Evolutionary conservation across 2,888 invertebrate species (phyloP), one percentile per base, ranked within the genome.

Genomic region (Athripsodes cinereus): DNA sequence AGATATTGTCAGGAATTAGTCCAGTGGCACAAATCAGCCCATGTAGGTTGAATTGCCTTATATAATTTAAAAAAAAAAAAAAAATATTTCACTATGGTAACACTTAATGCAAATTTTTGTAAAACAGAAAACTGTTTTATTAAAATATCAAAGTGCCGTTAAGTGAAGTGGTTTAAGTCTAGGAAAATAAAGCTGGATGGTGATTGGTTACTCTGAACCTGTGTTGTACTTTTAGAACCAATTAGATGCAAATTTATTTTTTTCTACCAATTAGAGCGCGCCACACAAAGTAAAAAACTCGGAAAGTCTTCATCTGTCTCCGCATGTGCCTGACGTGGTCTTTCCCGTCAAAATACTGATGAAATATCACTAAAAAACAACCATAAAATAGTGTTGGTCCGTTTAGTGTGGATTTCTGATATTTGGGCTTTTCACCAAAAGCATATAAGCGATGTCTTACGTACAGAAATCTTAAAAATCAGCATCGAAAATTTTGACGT

Each of bases 291-390:
- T 47, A 20, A 47, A 47, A 46, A 47, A 47, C 2, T 20, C 20
- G 19, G 47, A 47, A 20, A 20, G 8, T 52, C 53, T 57, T 56
- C 53, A 57, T 53, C 57, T 57, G 60, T 57, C 54, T 54, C 56
- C 58, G 64, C 67, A 66, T 66, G 66, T 66, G 66, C 64, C 64
- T 67, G 67, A 67, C 67, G 67, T 67, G 67, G 66, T 65, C 54
- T 58, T 52, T 35, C 21, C 22, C 52, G 46, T 31, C 31, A 44
- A 47, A 54, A 51, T 57, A 60, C 51, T 60, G 57, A 60, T 52
- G 60, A 60, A 60, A 60, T 60, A 53, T 46, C 19, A 50, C 19
- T 54, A 49, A 57, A 57, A 53, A 22, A 40, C 40, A 13, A n/a
- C 40, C n/a, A 13, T 5, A 3, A 8, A 8, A 16, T 13, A 5